Evolutionary conservation across 1,140 invertebrate species (phyloP).

Genomic region (Brachionus koreanus): DNA sequence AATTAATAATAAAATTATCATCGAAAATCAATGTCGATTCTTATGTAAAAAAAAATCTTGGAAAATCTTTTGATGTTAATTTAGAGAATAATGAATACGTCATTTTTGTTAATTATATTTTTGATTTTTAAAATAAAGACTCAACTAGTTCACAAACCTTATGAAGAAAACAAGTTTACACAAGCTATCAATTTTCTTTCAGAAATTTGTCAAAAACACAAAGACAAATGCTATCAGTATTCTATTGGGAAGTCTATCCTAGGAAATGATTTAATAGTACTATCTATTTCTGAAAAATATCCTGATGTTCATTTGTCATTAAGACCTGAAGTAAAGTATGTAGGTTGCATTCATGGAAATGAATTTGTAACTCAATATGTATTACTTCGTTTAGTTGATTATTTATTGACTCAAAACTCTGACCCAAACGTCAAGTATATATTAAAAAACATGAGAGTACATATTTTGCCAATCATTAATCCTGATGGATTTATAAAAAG

Average conservation of each 20-base stretch:
- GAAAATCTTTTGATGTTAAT: background rate
- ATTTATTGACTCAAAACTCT: slow-evolving; percentile 72
- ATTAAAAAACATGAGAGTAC: slow-evolving; percentile 73
- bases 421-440: slow-evolving; percentile 65
- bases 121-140: background rate
- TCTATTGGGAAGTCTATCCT: slow-evolving; percentile 71
- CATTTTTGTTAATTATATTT: background rate
- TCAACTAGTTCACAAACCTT: background rate
- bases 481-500: slow-evolving; percentile 63
- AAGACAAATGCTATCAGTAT: background rate
- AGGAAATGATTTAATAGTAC: slow-evolving; percentile 44
- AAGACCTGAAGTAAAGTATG: slow-evolving; percentile 76
- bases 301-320: slow-evolving; percentile 12
- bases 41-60: background rate
- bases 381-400: slow-evolving; percentile 74
- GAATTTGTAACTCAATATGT: slow-evolving; percentile 79
- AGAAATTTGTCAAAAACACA: background rate
- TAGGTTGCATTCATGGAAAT: slow-evolving; percentile 87
- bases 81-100: background rate
- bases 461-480: slow-evolving; percentile 80
- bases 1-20: too few relatives aligned
- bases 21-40: too few relatives aligned
- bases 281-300: background rate
- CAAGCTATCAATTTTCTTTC: background rate
- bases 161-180: background rate